Evolutionary conservation across 2,113 vertebrate species (phyloP).

Genomic region (Speoplatyrhinus poulsoni): DNA sequence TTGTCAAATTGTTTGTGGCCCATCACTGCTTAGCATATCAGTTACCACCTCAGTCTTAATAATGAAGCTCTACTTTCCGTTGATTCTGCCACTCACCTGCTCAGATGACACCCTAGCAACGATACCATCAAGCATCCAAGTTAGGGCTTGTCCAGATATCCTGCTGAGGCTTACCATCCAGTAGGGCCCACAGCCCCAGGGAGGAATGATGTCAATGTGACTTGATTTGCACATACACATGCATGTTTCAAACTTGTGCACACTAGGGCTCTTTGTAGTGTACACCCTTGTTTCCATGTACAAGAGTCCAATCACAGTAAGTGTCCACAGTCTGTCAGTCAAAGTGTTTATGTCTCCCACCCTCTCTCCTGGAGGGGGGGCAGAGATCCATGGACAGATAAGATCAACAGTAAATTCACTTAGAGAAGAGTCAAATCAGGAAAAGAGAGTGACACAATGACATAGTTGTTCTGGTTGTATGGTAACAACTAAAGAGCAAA

Average conservation of each 20-base stretch:
- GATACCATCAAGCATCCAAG: neutral
- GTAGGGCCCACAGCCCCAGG: neutral
- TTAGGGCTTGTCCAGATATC: neutral
- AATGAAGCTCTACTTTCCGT: neutral
- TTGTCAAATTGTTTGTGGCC: neutral
- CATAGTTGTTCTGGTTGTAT: neutral
- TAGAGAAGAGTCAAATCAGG: neutral
- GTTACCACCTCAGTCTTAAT: constrained; percentile 7
- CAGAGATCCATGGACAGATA: neutral
- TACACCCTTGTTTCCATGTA: neutral
- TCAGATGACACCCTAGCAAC: constrained; percentile 23
- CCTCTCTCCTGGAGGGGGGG: neutral
- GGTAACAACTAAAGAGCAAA: too few relatives aligned
- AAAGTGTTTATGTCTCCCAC: constrained; percentile 10
- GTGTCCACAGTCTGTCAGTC: neutral
- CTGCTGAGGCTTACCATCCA: neutral
- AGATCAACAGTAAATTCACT: neutral
- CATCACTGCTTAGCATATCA: constrained; percentile 18
- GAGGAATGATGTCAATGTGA: neutral
- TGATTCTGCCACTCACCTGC: constrained; percentile 33
- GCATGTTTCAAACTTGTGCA: neutral
- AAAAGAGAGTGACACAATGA: neutral
- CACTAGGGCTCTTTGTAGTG: constrained; percentile 1
- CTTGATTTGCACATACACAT: neutral
- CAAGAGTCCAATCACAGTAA: constrained; percentile 15